Conservation (phyloP, 2,113 vertebrate genomes). For the Phyllostomus discolor region DNA sequence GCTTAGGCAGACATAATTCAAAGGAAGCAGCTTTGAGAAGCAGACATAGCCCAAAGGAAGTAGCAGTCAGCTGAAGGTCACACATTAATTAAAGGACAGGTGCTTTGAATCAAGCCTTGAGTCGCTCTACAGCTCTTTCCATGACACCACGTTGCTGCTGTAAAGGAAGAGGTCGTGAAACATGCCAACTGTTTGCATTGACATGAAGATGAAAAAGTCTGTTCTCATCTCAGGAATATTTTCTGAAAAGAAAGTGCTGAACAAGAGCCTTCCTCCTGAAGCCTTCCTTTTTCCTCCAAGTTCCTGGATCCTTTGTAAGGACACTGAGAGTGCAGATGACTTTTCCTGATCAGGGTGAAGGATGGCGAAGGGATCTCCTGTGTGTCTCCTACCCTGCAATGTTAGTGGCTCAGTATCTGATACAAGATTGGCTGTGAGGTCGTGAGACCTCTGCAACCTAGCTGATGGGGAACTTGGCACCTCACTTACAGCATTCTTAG, state of each 20-base stretch:
- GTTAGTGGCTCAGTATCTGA: neutral
- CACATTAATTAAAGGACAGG: slow-evolving; percentile 26
- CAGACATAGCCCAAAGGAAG: neutral
- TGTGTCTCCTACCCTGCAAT: neutral
- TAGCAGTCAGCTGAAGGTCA: neutral
- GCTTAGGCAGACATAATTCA: neutral
- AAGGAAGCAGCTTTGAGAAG: neutral
- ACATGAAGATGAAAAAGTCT: neutral
- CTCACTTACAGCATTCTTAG: neutral
- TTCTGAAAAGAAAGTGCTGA: neutral
- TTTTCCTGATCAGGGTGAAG: neutral
- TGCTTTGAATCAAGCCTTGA: neutral
- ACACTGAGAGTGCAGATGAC: neutral
- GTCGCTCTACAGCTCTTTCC: neutral
- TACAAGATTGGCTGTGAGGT: neutral
- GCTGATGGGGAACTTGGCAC: neutral
- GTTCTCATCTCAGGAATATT: neutral
- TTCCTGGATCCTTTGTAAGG: neutral
- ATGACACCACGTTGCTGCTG: neutral
- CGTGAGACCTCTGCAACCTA: neutral
- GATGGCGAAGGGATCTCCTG: neutral
- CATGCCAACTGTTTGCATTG: neutral
- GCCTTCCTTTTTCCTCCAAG: neutral
- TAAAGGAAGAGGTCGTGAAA: neutral
- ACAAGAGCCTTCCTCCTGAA: neutral